phyloP scores from a whole-genome alignment of 2,797 vertebrate species.

The Oophaga sylvatica region DNA sequence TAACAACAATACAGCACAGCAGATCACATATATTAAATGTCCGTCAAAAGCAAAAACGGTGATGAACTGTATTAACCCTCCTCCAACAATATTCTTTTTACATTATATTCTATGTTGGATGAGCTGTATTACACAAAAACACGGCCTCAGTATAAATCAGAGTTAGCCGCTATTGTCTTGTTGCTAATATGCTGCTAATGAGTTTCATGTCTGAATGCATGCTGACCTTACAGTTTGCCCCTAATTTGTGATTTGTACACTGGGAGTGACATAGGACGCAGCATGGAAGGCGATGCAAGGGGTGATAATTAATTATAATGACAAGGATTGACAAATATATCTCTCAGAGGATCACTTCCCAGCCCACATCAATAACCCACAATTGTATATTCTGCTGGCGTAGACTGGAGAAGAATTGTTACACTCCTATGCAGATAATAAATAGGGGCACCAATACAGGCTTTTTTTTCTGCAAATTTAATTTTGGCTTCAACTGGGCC shows the following conservation, averaged over 20 bases:
- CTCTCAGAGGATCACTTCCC: constrained; percentile 25
- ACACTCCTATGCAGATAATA: neutral
- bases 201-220: constrained; percentile 27
- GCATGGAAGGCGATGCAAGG: constrained; percentile 15
- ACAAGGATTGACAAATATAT: constrained; percentile 33
- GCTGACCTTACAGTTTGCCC: constrained; percentile 25
- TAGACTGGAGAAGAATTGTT: neutral
- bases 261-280: neutral
- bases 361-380: constrained; percentile 22
- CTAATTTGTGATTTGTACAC: constrained; percentile 21
- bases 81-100: neutral
- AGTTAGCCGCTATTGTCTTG: constrained; percentile 1
- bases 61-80: neutral
- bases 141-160: neutral
- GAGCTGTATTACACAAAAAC: neutral
- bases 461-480: neutral
- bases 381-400: neutral
- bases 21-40: no score
- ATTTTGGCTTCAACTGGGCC: neutral
- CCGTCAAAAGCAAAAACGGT: no score
- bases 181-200: constrained; percentile 20
- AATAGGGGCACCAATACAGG: neutral
- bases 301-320: constrained; percentile 36
- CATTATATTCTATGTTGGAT: neutral
- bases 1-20: no score